Evolutionary conservation across 2,113 vertebrate species (phyloP).

Genomic region (Python bivittatus): DNA sequence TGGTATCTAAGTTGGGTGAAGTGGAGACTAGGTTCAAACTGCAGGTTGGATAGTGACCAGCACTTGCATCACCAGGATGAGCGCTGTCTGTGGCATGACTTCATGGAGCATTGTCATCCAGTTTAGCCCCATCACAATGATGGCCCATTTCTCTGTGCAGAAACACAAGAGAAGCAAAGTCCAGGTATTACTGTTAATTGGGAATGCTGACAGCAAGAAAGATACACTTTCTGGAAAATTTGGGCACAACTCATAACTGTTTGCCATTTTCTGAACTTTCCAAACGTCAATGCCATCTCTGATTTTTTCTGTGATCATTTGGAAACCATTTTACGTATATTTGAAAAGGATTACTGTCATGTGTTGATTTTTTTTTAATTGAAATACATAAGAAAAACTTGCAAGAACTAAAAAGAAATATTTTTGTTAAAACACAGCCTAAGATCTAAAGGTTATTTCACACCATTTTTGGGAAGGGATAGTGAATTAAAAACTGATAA

Average conservation of each 20-base stretch:
- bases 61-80: no score
- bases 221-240: not conserved
- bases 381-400: not conserved
- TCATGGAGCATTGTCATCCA: not conserved
- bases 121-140: not conserved
- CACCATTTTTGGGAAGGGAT: not conserved
- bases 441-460: not conserved
- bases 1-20: no score
- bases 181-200: no score
- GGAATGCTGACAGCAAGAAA: no score
- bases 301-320: not conserved
- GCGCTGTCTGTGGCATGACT: not conserved
- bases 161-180: not conserved
- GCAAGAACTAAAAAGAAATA: not conserved
- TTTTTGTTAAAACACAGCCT: not conserved
- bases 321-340: not conserved
- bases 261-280: not conserved
- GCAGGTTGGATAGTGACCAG: no score
- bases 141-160: not conserved
- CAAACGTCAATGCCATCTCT: not conserved
- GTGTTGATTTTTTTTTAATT: not conserved
- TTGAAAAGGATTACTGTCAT: not conserved
- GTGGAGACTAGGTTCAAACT: no score
- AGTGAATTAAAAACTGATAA: not conserved
- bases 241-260: not conserved